These are phyloP conservation scores for Lepidotrigona ventralis DNA, from an alignment of 1,140 invertebrate genomes.

Conservation along the genomic window DNA sequence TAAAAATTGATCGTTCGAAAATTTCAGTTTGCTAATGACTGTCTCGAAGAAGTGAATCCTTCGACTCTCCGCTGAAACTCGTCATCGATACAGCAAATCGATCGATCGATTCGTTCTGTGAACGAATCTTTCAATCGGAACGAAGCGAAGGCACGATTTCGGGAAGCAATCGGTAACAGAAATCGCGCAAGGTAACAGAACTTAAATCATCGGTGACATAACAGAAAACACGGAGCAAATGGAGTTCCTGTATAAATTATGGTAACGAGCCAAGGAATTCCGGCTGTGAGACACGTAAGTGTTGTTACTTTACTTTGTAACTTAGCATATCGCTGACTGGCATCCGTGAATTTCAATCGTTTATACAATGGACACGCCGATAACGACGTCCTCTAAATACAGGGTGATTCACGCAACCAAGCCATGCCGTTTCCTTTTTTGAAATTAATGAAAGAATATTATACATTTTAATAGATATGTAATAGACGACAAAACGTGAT, in stretches of 20 bases:
- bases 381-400: neutral
- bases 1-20: neutral
- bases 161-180: neutral
- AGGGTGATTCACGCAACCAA: too few species aligned
- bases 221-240: slow-evolving; percentile 10
- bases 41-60: neutral
- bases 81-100: neutral
- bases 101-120: neutral
- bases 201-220: slow-evolving; percentile 36
- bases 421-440: too few species aligned
- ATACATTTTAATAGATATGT: too few species aligned
- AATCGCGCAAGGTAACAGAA: neutral
- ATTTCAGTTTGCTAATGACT: neutral
- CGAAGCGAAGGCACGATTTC: neutral
- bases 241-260: slow-evolving; percentile 24
- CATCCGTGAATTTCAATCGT: slow-evolving; percentile 14
- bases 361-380: neutral
- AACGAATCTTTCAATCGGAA: neutral
- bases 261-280: slow-evolving; percentile 16
- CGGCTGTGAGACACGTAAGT: slow-evolving; percentile 19
- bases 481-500: too few species aligned
- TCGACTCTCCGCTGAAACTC: neutral
- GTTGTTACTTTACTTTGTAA: neutral
- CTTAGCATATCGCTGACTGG: slow-evolving; percentile 13
- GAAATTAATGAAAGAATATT: too few species aligned